Evolutionary conservation across 2,113 vertebrate species (phyloP).

Genomic region (Ondatra zibethicus): DNA sequence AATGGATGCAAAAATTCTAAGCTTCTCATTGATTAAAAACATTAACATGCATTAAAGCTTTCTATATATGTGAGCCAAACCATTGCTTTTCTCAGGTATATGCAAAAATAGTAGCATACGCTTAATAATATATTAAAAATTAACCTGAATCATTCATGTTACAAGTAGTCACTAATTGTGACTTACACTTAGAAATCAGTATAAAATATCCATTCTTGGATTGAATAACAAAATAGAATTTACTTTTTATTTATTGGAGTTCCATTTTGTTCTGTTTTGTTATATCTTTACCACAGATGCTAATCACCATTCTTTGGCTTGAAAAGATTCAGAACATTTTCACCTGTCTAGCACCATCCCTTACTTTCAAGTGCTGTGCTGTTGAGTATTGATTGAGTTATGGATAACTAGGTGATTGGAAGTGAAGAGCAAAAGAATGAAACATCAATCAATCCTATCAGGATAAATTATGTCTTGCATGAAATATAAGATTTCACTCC

Average conservation of each 20-base stretch:
- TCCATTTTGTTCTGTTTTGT: background rate
- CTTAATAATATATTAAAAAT: conserved; percentile 8
- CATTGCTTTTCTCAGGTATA: background rate
- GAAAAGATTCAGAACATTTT: background rate
- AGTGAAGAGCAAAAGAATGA: background rate
- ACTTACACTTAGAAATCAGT: background rate
- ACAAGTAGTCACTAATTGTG: background rate
- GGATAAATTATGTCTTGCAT: conserved; percentile 15
- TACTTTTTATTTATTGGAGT: background rate
- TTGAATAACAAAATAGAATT: conserved; percentile 30
- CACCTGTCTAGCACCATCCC: background rate
- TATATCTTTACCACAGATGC: background rate
- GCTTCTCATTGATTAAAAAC: background rate
- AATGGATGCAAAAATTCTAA: background rate
- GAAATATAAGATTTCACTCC: background rate
- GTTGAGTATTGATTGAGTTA: background rate
- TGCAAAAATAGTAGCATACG: conserved; percentile 21
- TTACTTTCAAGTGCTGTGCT: background rate
- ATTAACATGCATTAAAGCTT: background rate
- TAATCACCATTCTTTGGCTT: background rate
- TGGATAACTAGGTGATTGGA: background rate
- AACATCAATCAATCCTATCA: background rate
- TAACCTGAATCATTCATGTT: background rate
- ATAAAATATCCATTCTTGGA: background rate
- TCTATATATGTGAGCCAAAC: background rate